These are phyloP conservation scores for Heliconius erato DNA, from an alignment of 2,888 invertebrate genomes.

Conservation along the genomic window DNA sequence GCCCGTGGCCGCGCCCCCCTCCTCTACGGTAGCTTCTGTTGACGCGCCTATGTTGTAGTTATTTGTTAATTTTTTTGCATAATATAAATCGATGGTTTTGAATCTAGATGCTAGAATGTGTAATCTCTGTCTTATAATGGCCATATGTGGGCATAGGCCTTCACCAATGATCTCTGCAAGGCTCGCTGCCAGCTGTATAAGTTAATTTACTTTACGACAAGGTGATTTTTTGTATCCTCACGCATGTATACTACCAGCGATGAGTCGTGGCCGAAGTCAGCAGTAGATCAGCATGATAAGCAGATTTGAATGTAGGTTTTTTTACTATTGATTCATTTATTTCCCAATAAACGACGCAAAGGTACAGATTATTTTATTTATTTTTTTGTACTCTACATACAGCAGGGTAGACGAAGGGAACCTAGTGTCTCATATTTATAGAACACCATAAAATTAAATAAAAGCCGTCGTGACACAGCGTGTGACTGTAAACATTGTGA, in stretches of 20 bases:
- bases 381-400: too few relatives aligned
- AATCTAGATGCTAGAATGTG: background rate
- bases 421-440: too few relatives aligned
- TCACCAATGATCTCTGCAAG: background rate
- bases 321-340: background rate
- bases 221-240: background rate
- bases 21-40: constrained; percentile 69
- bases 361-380: too few relatives aligned
- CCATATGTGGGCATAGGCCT: background rate
- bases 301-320: background rate
- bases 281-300: background rate
- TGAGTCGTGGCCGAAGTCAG: background rate
- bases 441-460: too few relatives aligned
- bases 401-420: too few relatives aligned
- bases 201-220: background rate
- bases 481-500: too few relatives aligned
- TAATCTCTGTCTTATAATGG: background rate
- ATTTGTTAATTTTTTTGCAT: background rate
- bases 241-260: background rate
- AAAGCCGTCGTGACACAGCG: too few relatives aligned
- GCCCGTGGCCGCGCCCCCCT: constrained; percentile 56
- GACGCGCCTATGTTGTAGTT: constrained; percentile 68
- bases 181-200: background rate
- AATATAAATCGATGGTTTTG: background rate
- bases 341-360: too few relatives aligned